Percentiles rank a stretch among this genome's conserved stretches.
Evolutionary conservation across 2,797 vertebrate species (phyloP).

Genomic region (Podargus strigoides): DNA sequence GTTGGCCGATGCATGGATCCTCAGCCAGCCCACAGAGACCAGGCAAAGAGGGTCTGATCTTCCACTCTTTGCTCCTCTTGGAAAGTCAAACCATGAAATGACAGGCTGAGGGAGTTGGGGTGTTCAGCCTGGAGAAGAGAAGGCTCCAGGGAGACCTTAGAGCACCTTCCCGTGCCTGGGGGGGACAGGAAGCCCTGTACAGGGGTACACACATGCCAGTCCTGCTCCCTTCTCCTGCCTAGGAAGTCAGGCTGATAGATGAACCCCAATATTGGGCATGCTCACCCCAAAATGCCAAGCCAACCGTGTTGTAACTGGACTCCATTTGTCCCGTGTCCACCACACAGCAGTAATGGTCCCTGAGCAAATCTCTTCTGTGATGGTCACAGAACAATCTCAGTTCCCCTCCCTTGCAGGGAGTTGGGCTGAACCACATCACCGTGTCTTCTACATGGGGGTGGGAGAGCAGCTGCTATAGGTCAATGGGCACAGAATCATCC

Average conservation of each 20-base stretch:
- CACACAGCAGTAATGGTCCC: too few relatives aligned
- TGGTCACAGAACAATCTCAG: not conserved
- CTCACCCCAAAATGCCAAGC: not conserved
- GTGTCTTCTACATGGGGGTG: not conserved
- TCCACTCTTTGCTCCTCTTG: not conserved
- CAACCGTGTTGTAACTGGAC: not conserved
- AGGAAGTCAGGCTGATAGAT: not conserved
- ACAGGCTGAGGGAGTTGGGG: too few relatives aligned
- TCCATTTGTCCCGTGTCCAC: not conserved
- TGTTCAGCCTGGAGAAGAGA: too few relatives aligned
- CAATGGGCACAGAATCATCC: not conserved
- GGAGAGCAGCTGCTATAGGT: not conserved
- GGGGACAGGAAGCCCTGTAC: too few relatives aligned
- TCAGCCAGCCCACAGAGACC: not conserved
- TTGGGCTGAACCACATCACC: not conserved
- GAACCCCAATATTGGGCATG: not conserved
- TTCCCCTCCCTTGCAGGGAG: not conserved
- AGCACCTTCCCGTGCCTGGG: too few relatives aligned
- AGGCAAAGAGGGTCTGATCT: not conserved
- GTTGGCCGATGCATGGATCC: not conserved
- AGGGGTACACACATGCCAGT: accelerated
- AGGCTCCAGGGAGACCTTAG: too few relatives aligned
- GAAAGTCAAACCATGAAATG: not conserved
- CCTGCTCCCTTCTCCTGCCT: not conserved
- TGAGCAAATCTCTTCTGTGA: not conserved